Conservation (phyloP, 2,797 vertebrate species). For the Urophycis tenuis region DNA sequence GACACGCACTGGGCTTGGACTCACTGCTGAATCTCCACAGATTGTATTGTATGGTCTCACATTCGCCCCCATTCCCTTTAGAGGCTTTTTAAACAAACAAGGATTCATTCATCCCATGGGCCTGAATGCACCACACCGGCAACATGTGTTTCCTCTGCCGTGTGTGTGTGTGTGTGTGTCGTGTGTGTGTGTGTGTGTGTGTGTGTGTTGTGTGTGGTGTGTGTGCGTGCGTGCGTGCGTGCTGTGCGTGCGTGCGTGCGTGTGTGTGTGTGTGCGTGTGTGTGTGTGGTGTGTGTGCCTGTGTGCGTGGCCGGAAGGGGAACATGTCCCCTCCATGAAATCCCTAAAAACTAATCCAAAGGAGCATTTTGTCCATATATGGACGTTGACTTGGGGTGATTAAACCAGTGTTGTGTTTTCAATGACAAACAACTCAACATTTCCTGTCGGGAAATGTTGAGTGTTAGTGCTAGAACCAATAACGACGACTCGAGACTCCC, state of each 20-base stretch:
- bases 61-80: conserved; percentile 26
- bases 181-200: neutral
- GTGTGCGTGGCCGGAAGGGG: conserved; percentile 4
- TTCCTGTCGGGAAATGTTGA: neutral
- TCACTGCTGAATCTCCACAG: neutral
- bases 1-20: neutral
- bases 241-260: too few species aligned
- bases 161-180: neutral
- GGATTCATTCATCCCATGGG: conserved; percentile 46
- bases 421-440: neutral
- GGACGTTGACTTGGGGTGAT: neutral
- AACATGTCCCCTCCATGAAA: neutral
- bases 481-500: neutral
- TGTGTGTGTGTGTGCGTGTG: neutral
- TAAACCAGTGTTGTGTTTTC: neutral
- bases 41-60: conserved; percentile 20
- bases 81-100: conserved; percentile 51
- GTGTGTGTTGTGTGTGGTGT: conserved; percentile 43
- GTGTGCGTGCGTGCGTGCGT: too few species aligned
- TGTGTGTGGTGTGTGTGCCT: neutral
- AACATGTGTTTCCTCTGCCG: conserved; percentile 46
- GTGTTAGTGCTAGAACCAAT: neutral
- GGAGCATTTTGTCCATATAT: neutral
- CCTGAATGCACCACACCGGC: conserved; percentile 35
- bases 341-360: neutral